Base-by-base conservation (phyloP, 2,797 vertebrate species). In the Myiotriccus ornatus region DNA sequence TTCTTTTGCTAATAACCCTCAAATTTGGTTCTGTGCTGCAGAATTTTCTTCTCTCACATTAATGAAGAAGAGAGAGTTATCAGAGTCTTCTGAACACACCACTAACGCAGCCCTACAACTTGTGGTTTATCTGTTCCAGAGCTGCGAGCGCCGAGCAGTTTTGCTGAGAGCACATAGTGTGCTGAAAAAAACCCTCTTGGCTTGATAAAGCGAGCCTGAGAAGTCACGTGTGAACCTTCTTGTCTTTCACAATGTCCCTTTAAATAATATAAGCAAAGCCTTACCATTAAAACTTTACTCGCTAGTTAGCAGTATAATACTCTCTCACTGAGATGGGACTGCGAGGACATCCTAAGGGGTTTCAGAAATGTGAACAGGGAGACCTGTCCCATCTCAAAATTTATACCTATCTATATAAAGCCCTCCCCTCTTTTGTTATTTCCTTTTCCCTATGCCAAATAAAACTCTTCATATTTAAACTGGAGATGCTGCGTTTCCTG, bases 401-500 rank as follows among this genome's bases (percentile, higher is more conserved):
- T 76, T 75, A 63, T 80, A 84, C 41, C 60, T 84, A 65, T 43
- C 35, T 74, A 92, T 90, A 97, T 89, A 94, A 95, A 92, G 30
- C 76, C 55, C 49, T 80, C 21, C 37, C 22, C 57, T 84, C 57
- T 64, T 32, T n/a, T 59, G n/a, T 56, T 65, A 63, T 78, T 81
- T 71, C 60, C 73, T 52, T 74, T 91, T 82, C 79, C 78, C 75
- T 80, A 89, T 80, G 46, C 39, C 69, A 82, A 69, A 77, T 84
- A 84, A 65, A 73, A 88, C 63, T 59, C 62, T 80, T 93, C 73
- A 78, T 80, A 94, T 86, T 89, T 87, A 95, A 89, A 74, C 46
- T 46, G 84, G 94, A 96, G 96, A 96, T 97, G 95, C 97, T 98
- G 96, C 96, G 25, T 97, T 97, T 97, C 95, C 93, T 87, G 89